Conservation (phyloP, 2,888 invertebrate genomes). For the Sturmia bella region DNA sequence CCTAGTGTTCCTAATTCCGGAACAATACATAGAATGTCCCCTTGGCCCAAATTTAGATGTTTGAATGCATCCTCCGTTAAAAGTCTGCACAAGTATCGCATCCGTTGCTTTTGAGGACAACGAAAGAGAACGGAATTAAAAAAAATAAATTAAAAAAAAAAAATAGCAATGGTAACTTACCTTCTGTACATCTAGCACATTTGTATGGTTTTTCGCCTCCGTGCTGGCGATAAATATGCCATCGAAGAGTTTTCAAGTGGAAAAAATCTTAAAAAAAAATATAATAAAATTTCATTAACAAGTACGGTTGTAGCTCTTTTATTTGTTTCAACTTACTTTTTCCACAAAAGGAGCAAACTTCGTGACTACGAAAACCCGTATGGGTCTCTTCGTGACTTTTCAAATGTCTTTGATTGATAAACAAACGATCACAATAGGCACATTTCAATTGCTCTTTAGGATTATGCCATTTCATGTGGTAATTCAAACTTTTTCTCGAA, state of each 20-base stretch:
- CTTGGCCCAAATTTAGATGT: too few species aligned
- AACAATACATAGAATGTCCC: too few species aligned
- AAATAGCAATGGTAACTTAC: too few species aligned
- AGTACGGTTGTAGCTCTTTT: not conserved
- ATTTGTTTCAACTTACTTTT: conserved; percentile 73
- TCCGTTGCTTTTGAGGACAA: too few species aligned
- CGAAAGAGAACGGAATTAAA: too few species aligned
- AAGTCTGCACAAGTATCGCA: too few species aligned
- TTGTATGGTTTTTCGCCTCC: conserved; percentile 72
- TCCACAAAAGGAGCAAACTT: conserved; percentile 77
- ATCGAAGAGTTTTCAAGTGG: conserved; percentile 71
- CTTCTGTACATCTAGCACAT: conserved; percentile 71
- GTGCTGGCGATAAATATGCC: conserved; percentile 72
- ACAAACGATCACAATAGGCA: conserved; percentile 76
- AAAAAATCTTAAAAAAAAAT: conserved; percentile 67
- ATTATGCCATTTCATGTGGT: conserved; percentile 79
- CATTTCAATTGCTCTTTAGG: conserved; percentile 77
- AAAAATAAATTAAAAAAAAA: too few species aligned
- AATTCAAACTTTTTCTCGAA: conserved; percentile 77
- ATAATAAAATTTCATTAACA: not conserved
- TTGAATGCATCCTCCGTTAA: too few species aligned
- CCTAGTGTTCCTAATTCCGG: too few species aligned
- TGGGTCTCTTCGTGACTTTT: conserved; percentile 78
- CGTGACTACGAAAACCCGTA: conserved; percentile 74
- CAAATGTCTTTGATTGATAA: conserved; percentile 77